Percentiles rank a stretch among this genome's conserved stretches.
Evolutionary conservation across 2,888 invertebrate species (phyloP).

Genomic region (Oscheius sp.): DNA sequence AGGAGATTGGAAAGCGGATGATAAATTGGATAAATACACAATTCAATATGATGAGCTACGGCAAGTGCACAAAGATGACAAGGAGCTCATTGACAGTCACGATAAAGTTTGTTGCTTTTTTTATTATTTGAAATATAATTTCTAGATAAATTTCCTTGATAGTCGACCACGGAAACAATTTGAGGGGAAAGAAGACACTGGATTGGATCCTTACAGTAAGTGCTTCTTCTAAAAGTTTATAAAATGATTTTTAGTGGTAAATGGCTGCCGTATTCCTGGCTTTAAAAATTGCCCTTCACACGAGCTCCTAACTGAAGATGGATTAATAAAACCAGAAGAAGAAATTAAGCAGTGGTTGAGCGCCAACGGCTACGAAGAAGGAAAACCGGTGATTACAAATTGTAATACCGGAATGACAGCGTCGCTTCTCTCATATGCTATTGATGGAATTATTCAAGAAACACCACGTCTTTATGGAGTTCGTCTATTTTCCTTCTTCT

Average conservation of each 20-base stretch:
- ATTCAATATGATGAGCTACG: constrained; percentile 63
- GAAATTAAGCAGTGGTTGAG: constrained; percentile 42
- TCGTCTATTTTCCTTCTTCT: background rate
- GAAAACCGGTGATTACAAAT: constrained; percentile 48
- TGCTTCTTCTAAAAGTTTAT: constrained; percentile 2
- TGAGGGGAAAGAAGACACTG: constrained; percentile 63
- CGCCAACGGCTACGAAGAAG: constrained; percentile 40
- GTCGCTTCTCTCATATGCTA: constrained; percentile 54
- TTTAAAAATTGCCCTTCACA: constrained; percentile 59
- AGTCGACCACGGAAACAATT: constrained; percentile 63
- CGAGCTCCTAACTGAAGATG: constrained; percentile 51
- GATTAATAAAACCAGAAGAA: constrained; percentile 46
- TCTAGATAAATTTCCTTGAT: constrained; percentile 66
- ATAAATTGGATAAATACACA: constrained; percentile 41
- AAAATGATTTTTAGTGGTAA: constrained; percentile 56
- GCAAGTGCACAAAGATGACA: constrained; percentile 41
- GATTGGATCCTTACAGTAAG: constrained; percentile 51
- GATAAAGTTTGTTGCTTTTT: constrained; percentile 13
- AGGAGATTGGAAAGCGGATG: constrained; percentile 56
- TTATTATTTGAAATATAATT: background rate
- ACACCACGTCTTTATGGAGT: constrained; percentile 52
- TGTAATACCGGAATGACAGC: constrained; percentile 60
- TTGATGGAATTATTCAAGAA: constrained; percentile 42
- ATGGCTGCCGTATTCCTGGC: constrained; percentile 58
- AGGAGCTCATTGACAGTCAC: constrained; percentile 46